Evolutionary conservation across 2,113 vertebrate species (phyloP), one percentile per base, ranked within the genome.

Genomic region (Arvicanthis niloticus): DNA sequence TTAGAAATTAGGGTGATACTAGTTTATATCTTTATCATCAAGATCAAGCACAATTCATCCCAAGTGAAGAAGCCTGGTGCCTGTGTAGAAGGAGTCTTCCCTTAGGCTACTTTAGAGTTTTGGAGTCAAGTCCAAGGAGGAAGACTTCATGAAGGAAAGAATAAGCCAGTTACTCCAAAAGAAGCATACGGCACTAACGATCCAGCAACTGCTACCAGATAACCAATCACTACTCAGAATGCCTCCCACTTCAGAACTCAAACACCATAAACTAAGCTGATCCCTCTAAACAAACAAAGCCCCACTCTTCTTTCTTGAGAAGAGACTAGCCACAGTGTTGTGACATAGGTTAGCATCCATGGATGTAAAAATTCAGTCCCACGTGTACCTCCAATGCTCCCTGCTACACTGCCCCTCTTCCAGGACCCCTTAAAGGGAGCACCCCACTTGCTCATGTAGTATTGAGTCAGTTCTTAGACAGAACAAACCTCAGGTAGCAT

Each of bases 101-200:
- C 45, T 78, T 40, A 21, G 62, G 8, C 51, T 85, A 40, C 56
- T 40, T 31, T 9, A 86, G 22, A 7, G 34, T 45, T 51, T 45
- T 58, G 45, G 34, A 92, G 48, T 29, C 80, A 95, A 15, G 34
- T 51, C 6, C 51, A 68, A 15, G 16, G 51, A 80, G 8, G 34
- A 73, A 29, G 53, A 80, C 72, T 84, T 91, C 94, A 24, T 29
- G 65, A 12, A 42, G 70, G 68, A 80, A 91, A 62, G 70, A 53
- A 8, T n/a, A 45, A 4, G 51, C 19, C 68, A 85, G 40, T 58
- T 51, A 51, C 65, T 67, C 58, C 2, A 70, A 91, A 88, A 51
- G 58, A 1, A 56, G 2, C 56, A 29, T 1, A 12, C 0, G 75
- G 56, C 82, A 86, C 42, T 19, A 31, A 65, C 6, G 7, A 37